Evolutionary conservation across 2,113 vertebrate genomes (phyloP).

Genomic region (Pithys albifrons): DNA sequence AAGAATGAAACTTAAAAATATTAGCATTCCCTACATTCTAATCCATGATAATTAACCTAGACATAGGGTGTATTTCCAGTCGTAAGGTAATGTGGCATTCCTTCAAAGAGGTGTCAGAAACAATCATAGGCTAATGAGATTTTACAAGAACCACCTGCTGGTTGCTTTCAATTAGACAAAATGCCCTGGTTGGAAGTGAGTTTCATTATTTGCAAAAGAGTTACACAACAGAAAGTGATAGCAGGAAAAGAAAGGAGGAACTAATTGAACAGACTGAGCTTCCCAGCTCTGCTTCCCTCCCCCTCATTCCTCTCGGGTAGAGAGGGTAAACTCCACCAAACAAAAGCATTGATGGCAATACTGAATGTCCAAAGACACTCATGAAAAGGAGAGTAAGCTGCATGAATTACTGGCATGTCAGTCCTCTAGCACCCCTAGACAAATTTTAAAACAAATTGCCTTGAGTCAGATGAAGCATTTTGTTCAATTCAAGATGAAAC

Average conservation of each 20-base stretch:
- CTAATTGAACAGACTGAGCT: neutral
- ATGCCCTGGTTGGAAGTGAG: neutral
- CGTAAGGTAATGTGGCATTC: neutral
- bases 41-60: conserved; percentile 4
- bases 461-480: neutral
- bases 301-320: neutral
- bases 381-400: neutral
- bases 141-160: conserved; percentile 29
- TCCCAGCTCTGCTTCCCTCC: neutral
- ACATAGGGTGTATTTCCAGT: neutral
- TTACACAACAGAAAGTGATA: neutral
- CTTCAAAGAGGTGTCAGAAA: conserved; percentile 51
- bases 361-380: neutral
- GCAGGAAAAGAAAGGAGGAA: neutral
- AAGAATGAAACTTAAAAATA: neutral
- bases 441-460: neutral
- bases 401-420: neutral
- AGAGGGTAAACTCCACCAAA: neutral
- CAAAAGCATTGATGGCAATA: neutral
- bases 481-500: neutral
- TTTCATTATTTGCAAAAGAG: conserved; percentile 28
- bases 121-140: conserved; percentile 40
- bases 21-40: neutral
- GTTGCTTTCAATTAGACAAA: conserved; percentile 57
- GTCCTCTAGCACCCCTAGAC: neutral